Base-by-base conservation (phyloP, 2,113 vertebrate species). In the Emydocephalus ijimae region DNA sequence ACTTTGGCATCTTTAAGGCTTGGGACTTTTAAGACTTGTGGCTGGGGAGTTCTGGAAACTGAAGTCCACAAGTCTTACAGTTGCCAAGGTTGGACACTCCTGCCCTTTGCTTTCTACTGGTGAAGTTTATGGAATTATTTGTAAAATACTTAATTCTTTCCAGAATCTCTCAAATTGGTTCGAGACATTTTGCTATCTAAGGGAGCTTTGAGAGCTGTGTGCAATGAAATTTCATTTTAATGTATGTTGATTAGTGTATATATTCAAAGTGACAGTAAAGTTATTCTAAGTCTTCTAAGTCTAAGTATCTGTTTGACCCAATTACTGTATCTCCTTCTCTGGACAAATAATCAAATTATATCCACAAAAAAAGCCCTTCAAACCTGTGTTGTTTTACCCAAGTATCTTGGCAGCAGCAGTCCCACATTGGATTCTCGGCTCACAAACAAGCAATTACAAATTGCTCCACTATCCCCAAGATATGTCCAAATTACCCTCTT, bases 141-240 rank as follows among this genome's bases (percentile, higher is more conserved):
- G 94, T 96, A 92, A 96, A 96, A 93, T 96, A 94, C 96, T 96
- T 96, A 95, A 93, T 85, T 89, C 92, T 92, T 96, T 88, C 95
- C 93, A 85, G 94, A 93, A 94, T 94, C 94, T 94, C 92, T 69
- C 88, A 96, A 92, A 81, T 81, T 81, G 74, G 74, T 3, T 34
- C 34, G 3, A 39, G 74, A 81, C 18, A 18, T 81, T 81, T 81
- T 81, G 34, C 6, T 81, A 81, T 81, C 34, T 43, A 21, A 81
- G 34, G 69, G 34, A 81, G 34, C 50, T 12, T 52, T 52, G 50
- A 52, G 50, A 52, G 50, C 50, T 52, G 50, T 52, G 50, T 52
- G 50, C 50, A 52, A 52, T 3, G 2, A 52, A 52, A 52, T 12
- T 52, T 52, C 11, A 52, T 52, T 52, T 52, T 52, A 52, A 52